These are phyloP conservation scores for Resseliella maxima DNA, from an alignment of 2,888 invertebrate genomes.

Conservation along the genomic window DNA sequence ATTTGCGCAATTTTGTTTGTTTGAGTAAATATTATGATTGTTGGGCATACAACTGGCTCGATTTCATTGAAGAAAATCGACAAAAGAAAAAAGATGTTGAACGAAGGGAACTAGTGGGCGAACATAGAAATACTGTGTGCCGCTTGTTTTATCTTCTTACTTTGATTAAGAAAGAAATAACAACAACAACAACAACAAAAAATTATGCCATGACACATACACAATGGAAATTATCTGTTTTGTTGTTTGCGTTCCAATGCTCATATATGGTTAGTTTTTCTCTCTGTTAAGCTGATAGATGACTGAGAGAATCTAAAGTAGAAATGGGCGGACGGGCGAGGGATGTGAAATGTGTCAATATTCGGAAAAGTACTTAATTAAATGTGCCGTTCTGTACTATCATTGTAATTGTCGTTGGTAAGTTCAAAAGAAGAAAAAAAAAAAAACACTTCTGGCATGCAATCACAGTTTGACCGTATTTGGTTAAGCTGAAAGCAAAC, in stretches of 20 bases:
- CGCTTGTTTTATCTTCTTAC: not conserved
- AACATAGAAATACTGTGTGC: not conserved
- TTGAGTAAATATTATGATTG: constrained; percentile 26
- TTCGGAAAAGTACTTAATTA: constrained; percentile 32
- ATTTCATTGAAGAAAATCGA: not conserved
- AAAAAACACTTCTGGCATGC: not conserved
- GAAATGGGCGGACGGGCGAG: not conserved
- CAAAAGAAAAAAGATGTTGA: not conserved
- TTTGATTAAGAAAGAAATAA: not conserved
- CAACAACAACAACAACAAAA: not conserved
- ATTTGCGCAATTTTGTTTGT: constrained; percentile 28
- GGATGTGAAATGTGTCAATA: constrained; percentile 42
- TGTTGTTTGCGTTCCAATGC: not conserved
- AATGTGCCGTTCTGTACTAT: not conserved
- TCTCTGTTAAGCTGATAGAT: not conserved
- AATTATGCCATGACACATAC: not conserved
- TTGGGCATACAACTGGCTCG: not conserved
- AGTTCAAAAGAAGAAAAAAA: not conserved
- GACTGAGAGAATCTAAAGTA: not conserved
- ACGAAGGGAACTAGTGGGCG: not conserved
- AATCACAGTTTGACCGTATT: constrained; percentile 35
- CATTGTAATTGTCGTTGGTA: not conserved
- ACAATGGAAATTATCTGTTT: not conserved
- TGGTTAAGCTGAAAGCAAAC: not conserved
- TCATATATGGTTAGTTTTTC: constrained; percentile 3